Base-by-base conservation (phyloP, 2,888 invertebrate species). In the Stenichneumon culpator region DNA sequence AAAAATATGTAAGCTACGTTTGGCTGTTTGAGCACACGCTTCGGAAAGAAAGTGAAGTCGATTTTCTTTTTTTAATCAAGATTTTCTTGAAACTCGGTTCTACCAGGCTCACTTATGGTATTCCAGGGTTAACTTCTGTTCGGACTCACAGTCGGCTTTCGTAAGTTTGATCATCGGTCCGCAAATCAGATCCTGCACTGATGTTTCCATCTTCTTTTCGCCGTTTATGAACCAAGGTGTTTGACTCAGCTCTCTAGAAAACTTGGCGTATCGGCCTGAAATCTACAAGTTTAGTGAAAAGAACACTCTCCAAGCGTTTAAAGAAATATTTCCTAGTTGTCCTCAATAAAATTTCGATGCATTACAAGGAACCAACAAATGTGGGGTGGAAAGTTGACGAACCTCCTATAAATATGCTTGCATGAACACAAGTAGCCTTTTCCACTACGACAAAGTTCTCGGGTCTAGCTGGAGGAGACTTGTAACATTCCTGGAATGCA, bases 191-290 rank as follows among this genome's bases (percentile, higher is more conserved):
- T 99, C 99, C 93, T 99, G 98, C 0, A 99, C 97, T 0, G 99
- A 99, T n/a, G 97, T 96, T 88, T 97, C 97, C 95, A 97, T 96
- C 88, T 97, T 96, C 75, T 97, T 95, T 86, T 96, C 95, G 0
- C 98, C 98, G 88, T 97, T 96, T 77, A 98, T 95, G 78, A 98
- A 94, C 99, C 99, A 99, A 0, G 99, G 99, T 0, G 99, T 98
- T 95, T 99, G 99, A 73, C 98, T 97, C 39, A 99, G 94, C 86
- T 95, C 95, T 70, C 99, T 95, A 3, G 97, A 97, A 91, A 96
- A 96, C 94, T 99, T 99, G 88, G 97, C 95, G 93, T 99, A 99
- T 75, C 98, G 95, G 87, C 96, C 96, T 94, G 69, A 77, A 86
- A 92, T 90, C 87, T 93, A 67, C 87, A 86, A 81, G 67, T 82